Evolutionary conservation across 2,888 invertebrate genomes (phyloP).

Genomic region (Cloeon dipterum): DNA sequence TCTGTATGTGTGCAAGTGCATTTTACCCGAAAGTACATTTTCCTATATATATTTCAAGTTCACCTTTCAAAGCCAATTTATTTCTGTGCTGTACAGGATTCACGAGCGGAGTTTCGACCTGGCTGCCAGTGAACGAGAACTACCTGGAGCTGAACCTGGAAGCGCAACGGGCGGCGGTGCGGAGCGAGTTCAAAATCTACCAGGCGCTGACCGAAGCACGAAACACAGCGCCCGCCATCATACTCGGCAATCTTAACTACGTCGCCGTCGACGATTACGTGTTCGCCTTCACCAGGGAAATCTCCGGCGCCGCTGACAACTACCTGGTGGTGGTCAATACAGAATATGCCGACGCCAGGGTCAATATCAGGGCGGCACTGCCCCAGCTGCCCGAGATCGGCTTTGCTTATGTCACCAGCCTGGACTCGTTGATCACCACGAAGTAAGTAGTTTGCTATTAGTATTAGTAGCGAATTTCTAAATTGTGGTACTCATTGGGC

Average conservation of each 20-base stretch:
- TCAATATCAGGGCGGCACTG: neutral
- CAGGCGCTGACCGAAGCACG: conserved; percentile 20
- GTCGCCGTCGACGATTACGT: conserved; percentile 23
- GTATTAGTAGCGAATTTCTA: no score
- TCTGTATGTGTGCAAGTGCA: no score
- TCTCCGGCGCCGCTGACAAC: neutral
- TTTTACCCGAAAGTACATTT: no score
- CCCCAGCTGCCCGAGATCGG: neutral
- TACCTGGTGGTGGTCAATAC: neutral
- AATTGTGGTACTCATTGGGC: no score
- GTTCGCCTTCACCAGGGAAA: conserved; percentile 45
- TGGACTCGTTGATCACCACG: no score
- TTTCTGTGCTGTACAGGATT: no score
- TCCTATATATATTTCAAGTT: no score
- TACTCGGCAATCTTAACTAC: conserved; percentile 28
- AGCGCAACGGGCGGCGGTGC: conserved; percentile 6
- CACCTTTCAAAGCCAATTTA: no score
- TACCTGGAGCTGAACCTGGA: conserved; percentile 7
- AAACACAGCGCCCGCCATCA: conserved; percentile 35
- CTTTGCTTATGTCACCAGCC: neutral
- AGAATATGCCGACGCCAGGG: neutral
- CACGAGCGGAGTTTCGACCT: conserved; percentile 9
- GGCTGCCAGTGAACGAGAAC: conserved; percentile 9
- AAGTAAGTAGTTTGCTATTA: no score
- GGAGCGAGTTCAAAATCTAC: conserved; percentile 12